Percentiles rank a stretch among this genome's conserved stretches.
Evolutionary conservation across 2,888 invertebrate species (phyloP).

Genomic region (Chorisops tibialis): DNA sequence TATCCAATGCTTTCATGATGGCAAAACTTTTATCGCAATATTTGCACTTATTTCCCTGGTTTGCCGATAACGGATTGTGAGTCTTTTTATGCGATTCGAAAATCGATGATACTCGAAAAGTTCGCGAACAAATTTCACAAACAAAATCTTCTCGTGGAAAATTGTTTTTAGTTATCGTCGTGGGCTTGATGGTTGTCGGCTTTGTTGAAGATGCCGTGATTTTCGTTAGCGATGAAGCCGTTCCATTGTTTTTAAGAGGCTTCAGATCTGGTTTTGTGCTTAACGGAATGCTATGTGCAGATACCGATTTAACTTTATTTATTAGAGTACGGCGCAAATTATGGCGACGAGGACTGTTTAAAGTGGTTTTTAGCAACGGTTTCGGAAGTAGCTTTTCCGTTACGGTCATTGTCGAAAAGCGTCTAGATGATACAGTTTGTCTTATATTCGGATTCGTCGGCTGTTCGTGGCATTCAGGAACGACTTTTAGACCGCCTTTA

Average conservation of each 20-base stretch:
- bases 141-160: constrained; percentile 2
- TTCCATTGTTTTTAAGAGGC: no score
- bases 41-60: constrained; percentile 12
- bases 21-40: constrained; percentile 24
- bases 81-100: constrained; percentile 18
- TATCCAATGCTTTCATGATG: constrained; percentile 18
- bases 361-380: constrained; percentile 3
- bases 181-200: background rate
- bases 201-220: no score
- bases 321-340: background rate
- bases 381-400: background rate
- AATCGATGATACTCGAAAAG: constrained; percentile 16
- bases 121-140: constrained; percentile 10
- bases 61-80: background rate
- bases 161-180: background rate
- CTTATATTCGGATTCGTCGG: background rate
- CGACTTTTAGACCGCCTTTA: background rate
- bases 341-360: constrained; percentile 10
- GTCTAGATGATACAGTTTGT: background rate
- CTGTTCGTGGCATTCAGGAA: background rate
- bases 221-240: no score
- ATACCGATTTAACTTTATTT: background rate
- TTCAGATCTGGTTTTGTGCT: no score
- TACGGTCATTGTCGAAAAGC: background rate
- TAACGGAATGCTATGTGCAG: no score